phyloP scores from a whole-genome alignment of 2,797 vertebrate species.

The Petrocephalus schoutedeni region DNA sequence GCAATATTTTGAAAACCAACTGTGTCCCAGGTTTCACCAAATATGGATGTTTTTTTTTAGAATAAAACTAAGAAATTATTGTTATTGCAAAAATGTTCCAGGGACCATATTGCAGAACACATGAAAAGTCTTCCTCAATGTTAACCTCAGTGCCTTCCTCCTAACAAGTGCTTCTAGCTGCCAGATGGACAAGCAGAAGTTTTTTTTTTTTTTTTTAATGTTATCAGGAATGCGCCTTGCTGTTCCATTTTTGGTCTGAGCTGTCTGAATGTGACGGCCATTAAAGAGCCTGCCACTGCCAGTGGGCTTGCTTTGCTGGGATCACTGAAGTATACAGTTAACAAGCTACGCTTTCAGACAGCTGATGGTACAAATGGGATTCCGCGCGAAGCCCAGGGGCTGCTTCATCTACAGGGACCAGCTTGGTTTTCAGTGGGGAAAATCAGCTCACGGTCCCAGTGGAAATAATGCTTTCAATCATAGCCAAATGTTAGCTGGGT shows the following conservation, averaged over 20 bases:
- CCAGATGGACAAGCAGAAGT: neutral
- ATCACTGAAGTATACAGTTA: constrained; percentile 52
- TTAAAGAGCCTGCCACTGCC: constrained; percentile 48
- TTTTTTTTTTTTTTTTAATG: constrained; percentile 23
- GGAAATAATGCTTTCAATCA: neutral
- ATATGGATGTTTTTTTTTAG: neutral
- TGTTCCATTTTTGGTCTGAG: constrained; percentile 21
- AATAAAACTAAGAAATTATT: neutral
- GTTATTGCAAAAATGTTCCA: neutral
- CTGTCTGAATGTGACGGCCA: constrained; percentile 53
- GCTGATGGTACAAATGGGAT: constrained; percentile 58
- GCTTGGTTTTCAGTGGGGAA: constrained; percentile 16
- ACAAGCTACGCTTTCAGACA: constrained; percentile 63
- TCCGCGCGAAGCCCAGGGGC: constrained; percentile 47
- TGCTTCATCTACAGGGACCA: constrained; percentile 25
- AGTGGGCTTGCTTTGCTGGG: constrained; percentile 38
- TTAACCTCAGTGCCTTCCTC: neutral
- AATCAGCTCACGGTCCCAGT: neutral
- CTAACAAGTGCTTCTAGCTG: neutral
- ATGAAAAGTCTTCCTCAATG: too few relatives aligned
- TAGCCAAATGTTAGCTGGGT: neutral
- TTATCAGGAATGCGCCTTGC: constrained; percentile 10
- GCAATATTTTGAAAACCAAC: neutral
- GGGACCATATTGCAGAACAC: neutral
- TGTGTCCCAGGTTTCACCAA: neutral